phyloP scores from a whole-genome alignment of 2,888 invertebrate genomes.

The Drymonia ruficornis region DNA sequence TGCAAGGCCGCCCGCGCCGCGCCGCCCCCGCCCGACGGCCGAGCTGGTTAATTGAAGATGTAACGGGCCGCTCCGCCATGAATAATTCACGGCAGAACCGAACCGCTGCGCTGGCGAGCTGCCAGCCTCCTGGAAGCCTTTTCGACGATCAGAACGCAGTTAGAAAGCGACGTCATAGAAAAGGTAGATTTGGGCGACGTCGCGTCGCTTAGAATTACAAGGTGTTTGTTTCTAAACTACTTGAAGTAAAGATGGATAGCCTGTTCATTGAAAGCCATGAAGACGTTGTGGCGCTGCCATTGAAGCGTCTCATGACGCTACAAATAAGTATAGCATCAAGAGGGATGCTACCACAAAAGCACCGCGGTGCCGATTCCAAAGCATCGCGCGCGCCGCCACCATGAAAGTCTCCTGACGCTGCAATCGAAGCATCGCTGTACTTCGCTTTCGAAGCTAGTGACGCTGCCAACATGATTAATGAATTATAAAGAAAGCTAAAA shows the following conservation, averaged over 20 bases:
- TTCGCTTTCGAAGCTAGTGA: too few relatives aligned
- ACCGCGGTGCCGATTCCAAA: too few relatives aligned
- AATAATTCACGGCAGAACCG: constrained; percentile 44
- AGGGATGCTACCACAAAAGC: too few relatives aligned
- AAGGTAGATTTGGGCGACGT: neutral
- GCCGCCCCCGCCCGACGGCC: constrained; percentile 20
- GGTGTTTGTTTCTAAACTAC: neutral
- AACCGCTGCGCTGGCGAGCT: constrained; percentile 28
- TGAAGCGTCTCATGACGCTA: too few relatives aligned
- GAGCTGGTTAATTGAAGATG: constrained; percentile 50
- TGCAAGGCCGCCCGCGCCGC: too few relatives aligned
- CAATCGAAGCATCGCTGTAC: too few relatives aligned
- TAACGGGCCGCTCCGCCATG: constrained; percentile 46
- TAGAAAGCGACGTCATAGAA: neutral
- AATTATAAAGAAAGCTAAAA: neutral
- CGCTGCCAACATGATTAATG: neutral
- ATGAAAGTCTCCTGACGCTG: too few relatives aligned
- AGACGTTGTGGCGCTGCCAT: neutral
- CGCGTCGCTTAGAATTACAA: neutral
- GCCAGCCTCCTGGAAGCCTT: constrained; percentile 39
- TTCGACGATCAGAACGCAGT: constrained; percentile 25
- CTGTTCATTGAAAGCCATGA: neutral
- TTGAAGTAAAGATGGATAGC: neutral
- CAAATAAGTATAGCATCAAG: too few relatives aligned
- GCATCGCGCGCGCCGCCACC: too few relatives aligned